Evolutionary conservation across 2,888 invertebrate species (phyloP).

Genomic region (Tetragonula carbonaria): DNA sequence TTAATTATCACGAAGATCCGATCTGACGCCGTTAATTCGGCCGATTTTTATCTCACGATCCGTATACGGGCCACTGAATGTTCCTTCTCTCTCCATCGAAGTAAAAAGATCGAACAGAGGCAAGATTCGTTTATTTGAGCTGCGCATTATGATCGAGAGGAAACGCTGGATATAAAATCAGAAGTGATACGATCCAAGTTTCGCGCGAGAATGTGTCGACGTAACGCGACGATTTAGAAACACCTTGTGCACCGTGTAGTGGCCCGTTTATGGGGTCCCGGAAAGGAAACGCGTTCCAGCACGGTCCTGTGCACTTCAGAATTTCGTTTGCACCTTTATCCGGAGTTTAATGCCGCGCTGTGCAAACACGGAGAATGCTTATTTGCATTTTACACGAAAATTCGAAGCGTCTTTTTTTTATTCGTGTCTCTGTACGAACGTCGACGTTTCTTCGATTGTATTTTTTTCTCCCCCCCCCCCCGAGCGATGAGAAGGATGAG

Average conservation of each 20-base stretch:
- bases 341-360: not conserved
- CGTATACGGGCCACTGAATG: constrained; percentile 3
- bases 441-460: not conserved
- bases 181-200: constrained; percentile 5
- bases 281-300: constrained; percentile 34
- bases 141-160: not conserved
- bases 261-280: constrained; percentile 57
- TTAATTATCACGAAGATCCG: not conserved
- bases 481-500: not conserved
- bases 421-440: not conserved
- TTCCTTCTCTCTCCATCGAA: not conserved
- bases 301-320: not conserved
- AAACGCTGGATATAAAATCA: not conserved
- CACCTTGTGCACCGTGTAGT: constrained; percentile 34
- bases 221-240: constrained; percentile 41
- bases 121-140: not conserved
- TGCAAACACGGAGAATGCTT: not conserved
- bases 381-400: constrained; percentile 13
- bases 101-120: not conserved
- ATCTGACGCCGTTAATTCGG: not conserved
- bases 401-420: not conserved
- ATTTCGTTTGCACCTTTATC: constrained; percentile 2
- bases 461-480: not conserved
- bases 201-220: constrained; percentile 8
- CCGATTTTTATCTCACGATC: not conserved